Evolutionary conservation across 2,888 invertebrate species (phyloP).

Genomic region (Congeria kusceri): DNA sequence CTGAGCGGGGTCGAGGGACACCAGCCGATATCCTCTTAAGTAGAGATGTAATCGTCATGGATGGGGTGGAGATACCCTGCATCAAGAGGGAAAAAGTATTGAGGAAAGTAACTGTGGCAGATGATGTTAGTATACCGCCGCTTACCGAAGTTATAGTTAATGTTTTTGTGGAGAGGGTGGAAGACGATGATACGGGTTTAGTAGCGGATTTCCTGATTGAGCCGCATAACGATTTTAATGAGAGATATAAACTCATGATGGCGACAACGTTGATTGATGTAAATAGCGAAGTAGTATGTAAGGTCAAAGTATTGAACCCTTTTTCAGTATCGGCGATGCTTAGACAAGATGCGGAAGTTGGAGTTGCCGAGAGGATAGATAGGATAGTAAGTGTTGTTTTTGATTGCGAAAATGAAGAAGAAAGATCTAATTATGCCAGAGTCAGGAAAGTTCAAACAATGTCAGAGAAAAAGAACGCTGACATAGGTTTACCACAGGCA

Average conservation of each 20-base stretch:
- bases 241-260: too few species aligned
- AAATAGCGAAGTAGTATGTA: background rate
- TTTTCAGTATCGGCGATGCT: slow-evolving; percentile 9
- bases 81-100: background rate
- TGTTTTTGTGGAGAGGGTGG: slow-evolving; percentile 8
- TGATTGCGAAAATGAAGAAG: too few species aligned
- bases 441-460: too few species aligned
- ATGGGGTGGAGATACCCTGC: slow-evolving; percentile 12
- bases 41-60: background rate
- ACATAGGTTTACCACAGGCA: too few species aligned
- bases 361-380: slow-evolving; percentile 6
- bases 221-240: background rate
- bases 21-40: slow-evolving; percentile 26
- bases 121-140: slow-evolving; percentile 11
- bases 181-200: background rate
- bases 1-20: background rate
- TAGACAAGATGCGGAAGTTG: slow-evolving; percentile 8
- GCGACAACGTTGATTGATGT: slow-evolving; percentile 10
- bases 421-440: too few species aligned
- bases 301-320: background rate
- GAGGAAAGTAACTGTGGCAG: slow-evolving; percentile 11
- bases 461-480: too few species aligned
- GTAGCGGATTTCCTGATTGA: background rate
- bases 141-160: slow-evolving; percentile 4
- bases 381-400: background rate